phyloP scores from a whole-genome alignment of 2,888 invertebrate species.

The Lepidocyrtoides sp. region DNA sequence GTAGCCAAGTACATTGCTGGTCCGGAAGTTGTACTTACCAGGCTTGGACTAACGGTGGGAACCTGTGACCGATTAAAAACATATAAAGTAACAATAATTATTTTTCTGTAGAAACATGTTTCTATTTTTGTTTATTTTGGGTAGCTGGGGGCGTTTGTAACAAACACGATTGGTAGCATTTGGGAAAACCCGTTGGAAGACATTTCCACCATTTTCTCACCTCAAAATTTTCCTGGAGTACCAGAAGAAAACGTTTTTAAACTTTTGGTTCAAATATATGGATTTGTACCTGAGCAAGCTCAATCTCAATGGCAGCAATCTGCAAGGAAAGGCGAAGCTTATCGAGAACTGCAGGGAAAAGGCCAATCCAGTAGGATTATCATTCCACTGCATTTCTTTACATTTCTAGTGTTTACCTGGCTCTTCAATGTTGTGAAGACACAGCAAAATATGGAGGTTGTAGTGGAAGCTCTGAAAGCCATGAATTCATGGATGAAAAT shows the following conservation, averaged over 20 bases:
- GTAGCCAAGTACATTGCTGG: conserved; percentile 83
- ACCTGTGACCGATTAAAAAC: neutral
- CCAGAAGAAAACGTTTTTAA: conserved; percentile 82
- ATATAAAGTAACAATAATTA: neutral
- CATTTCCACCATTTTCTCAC: conserved; percentile 81
- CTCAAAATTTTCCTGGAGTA: conserved; percentile 84
- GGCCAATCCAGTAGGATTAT: conserved; percentile 82
- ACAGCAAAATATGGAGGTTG: conserved; percentile 80
- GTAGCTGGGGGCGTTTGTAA: conserved; percentile 84
- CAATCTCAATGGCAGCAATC: conserved; percentile 83
- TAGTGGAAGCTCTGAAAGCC: conserved; percentile 82
- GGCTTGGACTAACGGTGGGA: conserved; percentile 83
- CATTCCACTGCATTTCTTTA: neutral
- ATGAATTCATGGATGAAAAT: conserved; percentile 85
- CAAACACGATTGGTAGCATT: conserved; percentile 83
- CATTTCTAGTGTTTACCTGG: conserved; percentile 83
- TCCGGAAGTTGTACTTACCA: conserved; percentile 82
- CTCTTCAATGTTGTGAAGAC: conserved; percentile 82
- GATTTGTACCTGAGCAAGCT: conserved; percentile 84
- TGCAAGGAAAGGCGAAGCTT: conserved; percentile 80
- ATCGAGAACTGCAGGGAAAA: conserved; percentile 82
- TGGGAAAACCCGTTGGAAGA: conserved; percentile 84
- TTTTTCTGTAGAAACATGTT: neutral
- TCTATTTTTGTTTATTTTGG: neutral
- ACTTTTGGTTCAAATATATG: conserved; percentile 84